A percentile compares a stretch with the other conserved stretches of the same genome.
phyloP scores from a whole-genome alignment of 2,113 vertebrate species.

The Piprites chloris region DNA sequence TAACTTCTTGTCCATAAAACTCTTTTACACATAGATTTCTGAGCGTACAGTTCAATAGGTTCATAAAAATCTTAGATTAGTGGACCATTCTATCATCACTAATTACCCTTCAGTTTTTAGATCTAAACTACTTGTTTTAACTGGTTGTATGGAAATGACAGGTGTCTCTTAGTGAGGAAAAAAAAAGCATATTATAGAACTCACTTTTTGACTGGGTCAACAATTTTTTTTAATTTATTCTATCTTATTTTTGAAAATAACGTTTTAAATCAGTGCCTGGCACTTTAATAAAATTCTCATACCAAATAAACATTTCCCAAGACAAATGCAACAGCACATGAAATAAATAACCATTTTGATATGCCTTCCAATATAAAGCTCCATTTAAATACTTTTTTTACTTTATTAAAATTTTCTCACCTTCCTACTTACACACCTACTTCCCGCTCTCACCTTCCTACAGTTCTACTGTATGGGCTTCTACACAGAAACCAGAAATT shows the following conservation, averaged over 20 bases:
- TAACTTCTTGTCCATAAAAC: background rate
- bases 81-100: background rate
- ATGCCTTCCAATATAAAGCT: background rate
- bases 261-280: background rate
- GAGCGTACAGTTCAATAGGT: background rate
- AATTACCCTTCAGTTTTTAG: background rate
- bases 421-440: background rate
- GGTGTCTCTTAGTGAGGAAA: background rate
- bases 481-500: background rate
- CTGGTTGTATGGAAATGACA: background rate
- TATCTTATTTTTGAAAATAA: background rate
- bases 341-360: background rate
- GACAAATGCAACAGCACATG: background rate
- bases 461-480: too few species aligned
- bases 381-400: background rate
- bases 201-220: background rate
- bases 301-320: background rate
- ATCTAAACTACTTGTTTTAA: background rate
- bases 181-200: background rate
- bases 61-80: background rate
- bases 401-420: background rate
- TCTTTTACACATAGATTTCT: background rate
- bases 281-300: background rate
- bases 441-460: too few species aligned
- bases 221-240: background rate